Base-by-base conservation (phyloP, 1,140 invertebrate species). In the Palaemon carinicauda region DNA sequence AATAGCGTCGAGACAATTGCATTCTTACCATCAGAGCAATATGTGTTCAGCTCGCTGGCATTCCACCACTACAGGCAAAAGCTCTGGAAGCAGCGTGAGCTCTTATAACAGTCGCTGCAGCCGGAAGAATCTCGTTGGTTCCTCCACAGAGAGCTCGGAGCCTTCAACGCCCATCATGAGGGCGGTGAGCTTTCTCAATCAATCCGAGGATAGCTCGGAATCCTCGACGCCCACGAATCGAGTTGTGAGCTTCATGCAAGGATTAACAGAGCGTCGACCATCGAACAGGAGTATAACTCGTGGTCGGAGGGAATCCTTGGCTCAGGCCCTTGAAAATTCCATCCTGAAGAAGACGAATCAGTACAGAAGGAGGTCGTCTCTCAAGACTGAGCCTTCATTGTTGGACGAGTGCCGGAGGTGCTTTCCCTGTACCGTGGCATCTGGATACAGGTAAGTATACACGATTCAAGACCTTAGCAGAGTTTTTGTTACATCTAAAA, bases 371-470 rank as follows among this genome's bases (percentile, higher is more conserved):
- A 83, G 52, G 50, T 7, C 73, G 19, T 77, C 81, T 2, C 17
- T 75, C 12, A 41, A 73, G 51, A 31, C 71, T 0, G 81, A 83
- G 15, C 50, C 81, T 73, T 77, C 15, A 2, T 33, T 77, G 7
- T 7, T 60, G 71, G 71, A 71, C 15, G 53, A 56, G 17, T 83
- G 81, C 50, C 50, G 50, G 3, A 14, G 81, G n/a, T 83, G 81
- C 31, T 69, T 83, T 1, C 81, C 81, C 14, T 83, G 81, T 53
- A 83, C 81, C 81, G 7, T 56, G 24, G 52, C 81, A 17, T 77
- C 81, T 17, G 81, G 81, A 29, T 83, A 83, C 81, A 83, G 81
- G 81, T 83, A 60, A 77, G 81, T 10, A 19, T 17, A n/a, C n/a
- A n/a, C n/a, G n/a, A n/a, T n/a, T n/a, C n/a, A n/a, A n/a, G n/a